phyloP scores from a whole-genome alignment of 1,140 invertebrate species.

The Rhizoglyphus robini region DNA sequence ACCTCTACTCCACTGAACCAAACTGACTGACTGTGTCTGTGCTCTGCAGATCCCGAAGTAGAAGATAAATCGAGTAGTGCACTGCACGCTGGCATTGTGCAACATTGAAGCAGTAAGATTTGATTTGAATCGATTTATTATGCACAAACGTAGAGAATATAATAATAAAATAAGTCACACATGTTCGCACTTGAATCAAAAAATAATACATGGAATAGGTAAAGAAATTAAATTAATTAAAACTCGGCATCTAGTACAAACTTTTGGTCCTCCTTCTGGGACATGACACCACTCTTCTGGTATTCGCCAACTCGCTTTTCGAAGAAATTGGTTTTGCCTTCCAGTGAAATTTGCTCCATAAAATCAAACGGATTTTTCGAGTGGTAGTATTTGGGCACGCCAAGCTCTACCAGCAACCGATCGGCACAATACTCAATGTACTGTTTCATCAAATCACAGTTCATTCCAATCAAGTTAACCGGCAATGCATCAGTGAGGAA shows the following conservation, averaged over 20 bases:
- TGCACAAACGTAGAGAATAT: too few species aligned
- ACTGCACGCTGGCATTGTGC: too few species aligned
- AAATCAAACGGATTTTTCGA: slow-evolving; percentile 96
- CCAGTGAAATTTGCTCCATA: slow-evolving; percentile 96
- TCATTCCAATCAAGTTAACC: slow-evolving; percentile 91
- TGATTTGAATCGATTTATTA: too few species aligned
- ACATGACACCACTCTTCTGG: slow-evolving; percentile 84
- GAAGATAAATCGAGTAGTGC: too few species aligned
- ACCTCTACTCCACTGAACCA: too few species aligned
- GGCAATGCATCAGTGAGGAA: slow-evolving; percentile 94
- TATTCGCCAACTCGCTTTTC: slow-evolving; percentile 98
- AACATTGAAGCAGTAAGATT: too few species aligned
- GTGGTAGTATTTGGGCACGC: slow-evolving; percentile 77
- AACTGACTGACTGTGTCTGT: too few species aligned
- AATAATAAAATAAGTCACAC: too few species aligned
- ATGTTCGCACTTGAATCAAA: too few species aligned
- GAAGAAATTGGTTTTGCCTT: slow-evolving; percentile 99
- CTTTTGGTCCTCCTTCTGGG: slow-evolving; percentile 46
- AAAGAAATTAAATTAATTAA: slow-evolving; percentile 40
- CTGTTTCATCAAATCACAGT: slow-evolving; percentile 79
- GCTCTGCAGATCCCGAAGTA: too few species aligned
- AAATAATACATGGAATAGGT: too few species aligned
- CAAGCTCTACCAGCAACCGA: slow-evolving; percentile 71
- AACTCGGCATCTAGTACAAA: slow-evolving; percentile 82
- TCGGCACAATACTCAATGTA: slow-evolving; percentile 99